Percentiles rank a stretch among this genome's conserved stretches.
These are phyloP conservation scores for Automeris io DNA, from an alignment of 2,888 invertebrate species.

Conservation along the genomic window DNA sequence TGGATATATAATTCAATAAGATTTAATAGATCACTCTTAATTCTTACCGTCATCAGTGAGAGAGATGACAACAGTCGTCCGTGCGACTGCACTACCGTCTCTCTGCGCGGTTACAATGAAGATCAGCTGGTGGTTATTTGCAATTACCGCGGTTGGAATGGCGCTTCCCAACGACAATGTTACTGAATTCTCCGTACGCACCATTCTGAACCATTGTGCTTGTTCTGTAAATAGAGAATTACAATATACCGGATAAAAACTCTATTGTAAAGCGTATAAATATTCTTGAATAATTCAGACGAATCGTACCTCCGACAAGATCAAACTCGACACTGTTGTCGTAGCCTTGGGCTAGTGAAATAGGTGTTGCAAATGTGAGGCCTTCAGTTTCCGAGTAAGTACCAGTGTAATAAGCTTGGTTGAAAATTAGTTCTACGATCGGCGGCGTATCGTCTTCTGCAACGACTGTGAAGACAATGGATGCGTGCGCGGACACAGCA, in stretches of 20 bases:
- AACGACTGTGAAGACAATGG: slow-evolving; percentile 19
- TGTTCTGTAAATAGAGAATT: slow-evolving; percentile 4
- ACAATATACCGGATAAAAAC: not conserved
- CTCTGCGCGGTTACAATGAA: slow-evolving; percentile 12
- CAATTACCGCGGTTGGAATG: slow-evolving; percentile 11
- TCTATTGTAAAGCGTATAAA: too few relatives aligned
- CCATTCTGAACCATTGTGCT: slow-evolving; percentile 7
- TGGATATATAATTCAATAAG: not conserved
- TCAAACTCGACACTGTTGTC: slow-evolving; percentile 19
- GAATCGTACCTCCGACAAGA: slow-evolving; percentile 25
- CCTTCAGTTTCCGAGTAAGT: slow-evolving; percentile 13
- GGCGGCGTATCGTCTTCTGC: slow-evolving; percentile 7
- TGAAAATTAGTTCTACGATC: slow-evolving; percentile 16
- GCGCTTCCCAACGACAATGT: slow-evolving; percentile 8
- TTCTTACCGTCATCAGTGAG: slow-evolving; percentile 13
- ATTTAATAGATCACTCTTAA: not conserved
- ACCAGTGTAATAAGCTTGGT: slow-evolving; percentile 21
- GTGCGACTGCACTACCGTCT: slow-evolving; percentile 11
- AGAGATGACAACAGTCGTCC: slow-evolving; percentile 16
- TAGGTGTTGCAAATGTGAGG: slow-evolving; percentile 13
- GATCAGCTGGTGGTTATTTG: slow-evolving; percentile 11
- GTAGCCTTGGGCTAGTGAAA: slow-evolving; percentile 19
- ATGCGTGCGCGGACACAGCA: slow-evolving; percentile 16
- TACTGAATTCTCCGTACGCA: slow-evolving; percentile 7
- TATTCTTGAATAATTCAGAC: too few relatives aligned